These are phyloP conservation scores for Allobates femoralis DNA, from an alignment of 2,797 vertebrate genomes.

Conservation along the genomic window DNA sequence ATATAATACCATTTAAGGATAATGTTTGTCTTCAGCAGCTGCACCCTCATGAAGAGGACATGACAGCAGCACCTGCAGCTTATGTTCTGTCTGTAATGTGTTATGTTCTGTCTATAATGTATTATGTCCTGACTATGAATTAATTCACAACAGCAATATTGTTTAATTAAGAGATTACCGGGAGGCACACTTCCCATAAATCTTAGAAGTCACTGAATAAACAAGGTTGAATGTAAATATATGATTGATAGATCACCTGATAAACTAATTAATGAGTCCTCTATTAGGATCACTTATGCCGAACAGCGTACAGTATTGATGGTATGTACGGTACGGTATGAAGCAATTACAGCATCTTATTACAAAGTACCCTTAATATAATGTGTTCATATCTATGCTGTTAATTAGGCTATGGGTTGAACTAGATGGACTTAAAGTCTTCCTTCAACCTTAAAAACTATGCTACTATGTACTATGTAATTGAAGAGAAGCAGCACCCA, in stretches of 20 bases:
- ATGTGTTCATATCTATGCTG: not conserved
- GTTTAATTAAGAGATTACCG: not conserved
- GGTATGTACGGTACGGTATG: not conserved
- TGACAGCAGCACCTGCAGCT: conserved; percentile 10
- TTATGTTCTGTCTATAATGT: not conserved
- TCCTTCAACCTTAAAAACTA: too few species aligned
- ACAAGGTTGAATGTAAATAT: not conserved
- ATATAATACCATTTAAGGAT: not conserved
- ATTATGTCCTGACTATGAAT: not conserved
- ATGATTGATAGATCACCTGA: not conserved
- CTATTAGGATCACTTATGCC: not conserved
- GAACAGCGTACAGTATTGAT: not conserved
- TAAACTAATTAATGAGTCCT: not conserved
- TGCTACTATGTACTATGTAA: too few species aligned
- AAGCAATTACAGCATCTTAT: not conserved
- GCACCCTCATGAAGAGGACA: not conserved
- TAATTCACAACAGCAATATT: not conserved
- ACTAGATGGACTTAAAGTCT: too few species aligned
- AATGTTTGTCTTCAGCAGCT: conserved; percentile 2
- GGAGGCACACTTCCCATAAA: not conserved
- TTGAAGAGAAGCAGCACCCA: not conserved
- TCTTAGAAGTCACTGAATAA: not conserved
- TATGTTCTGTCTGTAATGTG: not conserved
- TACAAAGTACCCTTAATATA: not conserved
- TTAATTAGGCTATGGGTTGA: too few species aligned